phyloP scores from a whole-genome alignment of 2,797 vertebrate genomes.

The Smutsia gigantea region DNA sequence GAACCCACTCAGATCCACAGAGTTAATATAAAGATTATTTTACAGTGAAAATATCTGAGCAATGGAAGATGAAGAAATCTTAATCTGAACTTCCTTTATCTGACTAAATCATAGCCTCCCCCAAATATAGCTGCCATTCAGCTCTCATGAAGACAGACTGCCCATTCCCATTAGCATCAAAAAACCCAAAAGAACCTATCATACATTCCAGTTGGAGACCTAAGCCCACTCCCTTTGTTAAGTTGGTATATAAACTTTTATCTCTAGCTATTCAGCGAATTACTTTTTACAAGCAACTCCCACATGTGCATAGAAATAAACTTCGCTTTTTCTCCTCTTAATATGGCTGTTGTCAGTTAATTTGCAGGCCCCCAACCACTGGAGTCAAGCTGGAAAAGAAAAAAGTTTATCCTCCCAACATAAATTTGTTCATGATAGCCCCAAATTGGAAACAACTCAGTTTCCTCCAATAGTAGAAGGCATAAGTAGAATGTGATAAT shows the following conservation, averaged over 20 bases:
- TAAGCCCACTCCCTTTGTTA: not conserved
- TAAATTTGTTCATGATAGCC: not conserved
- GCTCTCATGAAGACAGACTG: not conserved
- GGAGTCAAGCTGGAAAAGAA: not conserved
- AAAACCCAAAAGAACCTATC: not conserved
- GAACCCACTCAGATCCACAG: not conserved
- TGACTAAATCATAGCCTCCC: not conserved
- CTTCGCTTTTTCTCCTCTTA: not conserved
- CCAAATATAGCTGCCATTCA: not conserved
- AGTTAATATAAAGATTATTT: not conserved
- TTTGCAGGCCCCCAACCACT: not conserved
- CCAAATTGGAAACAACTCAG: not conserved
- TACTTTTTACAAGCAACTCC: not conserved
- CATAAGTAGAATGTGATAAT: not conserved
- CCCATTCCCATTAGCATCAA: not conserved
- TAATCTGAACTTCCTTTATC: not conserved
- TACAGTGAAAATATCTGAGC: slow-evolving; percentile 28
- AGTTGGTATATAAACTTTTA: not conserved
- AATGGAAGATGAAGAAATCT: not conserved
- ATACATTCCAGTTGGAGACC: not conserved
- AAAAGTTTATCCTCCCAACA: not conserved
- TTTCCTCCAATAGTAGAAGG: not conserved
- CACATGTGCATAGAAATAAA: not conserved
- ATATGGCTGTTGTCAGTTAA: not conserved
- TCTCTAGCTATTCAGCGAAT: not conserved